Evolutionary conservation across 64 coral and sea anemone species (phyloP).

Genomic region (Trachythela sp.): DNA sequence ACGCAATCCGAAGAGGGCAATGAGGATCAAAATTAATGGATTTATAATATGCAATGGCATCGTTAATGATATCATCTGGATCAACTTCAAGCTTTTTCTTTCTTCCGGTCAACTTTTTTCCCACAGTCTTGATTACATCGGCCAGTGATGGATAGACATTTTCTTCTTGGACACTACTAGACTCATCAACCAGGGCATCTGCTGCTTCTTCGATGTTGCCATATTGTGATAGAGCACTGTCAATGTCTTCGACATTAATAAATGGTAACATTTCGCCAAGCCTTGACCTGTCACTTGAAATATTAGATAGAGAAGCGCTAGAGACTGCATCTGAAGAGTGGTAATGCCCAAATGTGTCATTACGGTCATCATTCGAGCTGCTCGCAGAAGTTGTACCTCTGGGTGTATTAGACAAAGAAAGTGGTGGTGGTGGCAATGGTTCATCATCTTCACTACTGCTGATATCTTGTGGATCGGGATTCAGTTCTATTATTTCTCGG

Average conservation of each 20-base stretch:
- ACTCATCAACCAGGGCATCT: neutral
- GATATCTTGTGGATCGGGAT: neutral
- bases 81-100: constrained; percentile 19
- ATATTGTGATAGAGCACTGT: too few species aligned
- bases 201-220: too few species aligned
- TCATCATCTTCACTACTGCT: neutral
- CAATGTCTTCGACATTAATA: too few species aligned
- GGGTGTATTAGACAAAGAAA: neutral
- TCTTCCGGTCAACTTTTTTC: neutral
- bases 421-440: neutral
- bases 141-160: neutral
- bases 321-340: too few species aligned
- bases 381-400: neutral
- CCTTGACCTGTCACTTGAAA: too few species aligned
- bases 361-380: neutral
- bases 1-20: constrained; percentile 6
- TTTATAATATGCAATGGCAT: constrained; percentile 15
- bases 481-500: constrained; percentile 41
- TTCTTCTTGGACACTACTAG: neutral
- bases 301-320: too few species aligned
- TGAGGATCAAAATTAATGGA: constrained; percentile 13
- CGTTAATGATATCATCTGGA: neutral
- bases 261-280: too few species aligned
- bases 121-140: neutral
- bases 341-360: too few species aligned